These are phyloP conservation scores for Gallinago media DNA, from an alignment of 2,113 vertebrate species.

Conservation along the genomic window DNA sequence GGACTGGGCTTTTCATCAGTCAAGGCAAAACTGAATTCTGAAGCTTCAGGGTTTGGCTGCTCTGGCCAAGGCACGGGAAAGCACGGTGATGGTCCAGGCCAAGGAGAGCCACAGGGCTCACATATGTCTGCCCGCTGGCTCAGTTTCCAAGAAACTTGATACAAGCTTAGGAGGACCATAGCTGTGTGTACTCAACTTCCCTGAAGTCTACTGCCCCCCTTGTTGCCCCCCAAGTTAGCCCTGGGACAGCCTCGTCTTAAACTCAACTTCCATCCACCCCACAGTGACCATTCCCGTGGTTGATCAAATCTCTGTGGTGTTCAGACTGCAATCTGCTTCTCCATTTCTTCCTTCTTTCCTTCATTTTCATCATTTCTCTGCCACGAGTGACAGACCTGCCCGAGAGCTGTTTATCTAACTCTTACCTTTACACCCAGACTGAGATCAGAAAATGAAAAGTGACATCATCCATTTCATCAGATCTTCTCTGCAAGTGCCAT, in stretches of 20 bases:
- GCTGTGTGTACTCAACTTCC: background rate
- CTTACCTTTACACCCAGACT: background rate
- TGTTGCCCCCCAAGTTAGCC: background rate
- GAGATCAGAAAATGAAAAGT: background rate
- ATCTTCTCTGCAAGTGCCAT: background rate
- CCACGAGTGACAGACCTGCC: background rate
- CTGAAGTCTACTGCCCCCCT: background rate
- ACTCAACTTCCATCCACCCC: background rate
- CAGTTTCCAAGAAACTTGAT: background rate
- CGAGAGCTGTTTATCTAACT: background rate
- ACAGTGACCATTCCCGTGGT: background rate
- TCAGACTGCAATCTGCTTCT: background rate
- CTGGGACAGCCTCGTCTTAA: background rate
- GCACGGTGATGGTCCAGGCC: background rate
- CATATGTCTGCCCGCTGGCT: background rate
- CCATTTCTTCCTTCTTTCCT: background rate
- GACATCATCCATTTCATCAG: background rate
- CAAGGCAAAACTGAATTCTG: background rate
- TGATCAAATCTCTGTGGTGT: fast-evolving
- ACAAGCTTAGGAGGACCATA: background rate
- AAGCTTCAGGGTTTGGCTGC: background rate
- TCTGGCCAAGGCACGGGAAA: background rate
- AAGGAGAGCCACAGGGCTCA: fast-evolving
- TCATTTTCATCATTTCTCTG: background rate
- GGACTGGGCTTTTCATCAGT: background rate